Evolutionary conservation across 2,888 invertebrate species (phyloP).

Genomic region (Peribatodes rhomboidaria): DNA sequence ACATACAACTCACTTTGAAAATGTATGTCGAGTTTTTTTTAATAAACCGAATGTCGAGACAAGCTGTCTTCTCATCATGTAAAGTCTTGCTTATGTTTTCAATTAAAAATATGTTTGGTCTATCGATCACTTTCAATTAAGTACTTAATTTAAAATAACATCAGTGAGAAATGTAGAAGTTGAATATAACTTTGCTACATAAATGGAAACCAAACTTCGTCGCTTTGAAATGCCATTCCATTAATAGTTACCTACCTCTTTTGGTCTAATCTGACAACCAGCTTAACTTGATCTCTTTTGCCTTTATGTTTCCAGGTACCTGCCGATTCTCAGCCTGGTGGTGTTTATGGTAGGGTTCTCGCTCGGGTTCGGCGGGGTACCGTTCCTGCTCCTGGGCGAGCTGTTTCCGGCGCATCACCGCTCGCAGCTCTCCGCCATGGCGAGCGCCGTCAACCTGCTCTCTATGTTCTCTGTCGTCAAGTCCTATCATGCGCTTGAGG

Average conservation of each 20-base stretch:
- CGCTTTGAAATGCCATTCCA: not conserved
- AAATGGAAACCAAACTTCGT: too few species aligned
- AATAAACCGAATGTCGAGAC: too few species aligned
- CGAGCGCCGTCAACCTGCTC: constrained; percentile 83
- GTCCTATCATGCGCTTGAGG: constrained; percentile 82
- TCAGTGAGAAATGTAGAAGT: not conserved
- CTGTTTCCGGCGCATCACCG: constrained; percentile 86
- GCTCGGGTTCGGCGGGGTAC: constrained; percentile 88
- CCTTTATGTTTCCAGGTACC: constrained; percentile 63
- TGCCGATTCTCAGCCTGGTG: constrained; percentile 86
- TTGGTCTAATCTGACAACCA: too few species aligned
- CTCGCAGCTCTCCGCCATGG: constrained; percentile 85
- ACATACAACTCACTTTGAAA: too few species aligned
- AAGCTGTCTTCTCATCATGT: too few species aligned
- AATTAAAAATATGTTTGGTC: not conserved
- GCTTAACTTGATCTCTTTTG: not conserved
- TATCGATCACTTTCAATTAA: not conserved
- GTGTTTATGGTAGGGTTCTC: constrained; percentile 88
- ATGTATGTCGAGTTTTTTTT: too few species aligned
- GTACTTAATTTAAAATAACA: not conserved
- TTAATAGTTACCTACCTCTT: not conserved
- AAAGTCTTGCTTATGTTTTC: too few species aligned
- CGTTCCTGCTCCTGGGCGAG: constrained; percentile 88
- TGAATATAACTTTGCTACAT: too few species aligned
- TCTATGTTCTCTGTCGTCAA: constrained; percentile 87